Evolutionary conservation across 2,888 invertebrate species (phyloP).

Genomic region (Molorchus minor): DNA sequence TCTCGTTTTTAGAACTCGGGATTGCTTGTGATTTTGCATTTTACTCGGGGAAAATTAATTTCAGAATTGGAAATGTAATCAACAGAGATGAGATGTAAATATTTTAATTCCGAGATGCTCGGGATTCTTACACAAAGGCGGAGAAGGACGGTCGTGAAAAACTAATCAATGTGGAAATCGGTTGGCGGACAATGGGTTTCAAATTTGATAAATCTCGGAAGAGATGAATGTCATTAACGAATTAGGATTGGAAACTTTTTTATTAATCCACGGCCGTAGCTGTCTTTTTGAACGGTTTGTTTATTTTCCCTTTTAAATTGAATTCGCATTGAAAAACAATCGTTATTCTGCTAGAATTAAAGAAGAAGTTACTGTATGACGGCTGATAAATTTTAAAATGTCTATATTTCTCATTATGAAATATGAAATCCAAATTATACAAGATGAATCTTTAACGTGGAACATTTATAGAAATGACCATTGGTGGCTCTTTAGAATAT

Average conservation of each 20-base stretch:
- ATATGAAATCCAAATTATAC: no score
- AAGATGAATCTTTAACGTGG: no score
- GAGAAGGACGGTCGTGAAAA: constrained; percentile 30
- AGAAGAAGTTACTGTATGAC: no score
- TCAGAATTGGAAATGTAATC: constrained; percentile 61
- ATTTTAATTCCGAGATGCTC: constrained; percentile 56
- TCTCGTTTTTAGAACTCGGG: constrained; percentile 58
- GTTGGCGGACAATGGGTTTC: constrained; percentile 46
- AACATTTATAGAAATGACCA: no score
- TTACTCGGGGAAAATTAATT: constrained; percentile 60
- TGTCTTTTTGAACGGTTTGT: neutral
- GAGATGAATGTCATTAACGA: constrained; percentile 44
- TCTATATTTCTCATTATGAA: no score
- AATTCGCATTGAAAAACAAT: no score
- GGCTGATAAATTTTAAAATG: no score
- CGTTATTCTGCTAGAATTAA: no score
- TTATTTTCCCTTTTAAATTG: constrained; percentile 1
- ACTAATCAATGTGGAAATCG: constrained; percentile 52
- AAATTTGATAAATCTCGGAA: constrained; percentile 50
- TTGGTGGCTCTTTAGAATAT: no score
- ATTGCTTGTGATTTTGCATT: constrained; percentile 61
- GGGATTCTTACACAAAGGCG: constrained; percentile 38
- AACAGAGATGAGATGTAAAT: constrained; percentile 60
- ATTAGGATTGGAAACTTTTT: constrained; percentile 42
- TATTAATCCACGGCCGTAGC: neutral